Percentiles rank a stretch among this genome's conserved stretches.
These are phyloP conservation scores for Anagrus nilaparvatae DNA, from an alignment of 1,140 invertebrate genomes.

Conservation along the genomic window DNA sequence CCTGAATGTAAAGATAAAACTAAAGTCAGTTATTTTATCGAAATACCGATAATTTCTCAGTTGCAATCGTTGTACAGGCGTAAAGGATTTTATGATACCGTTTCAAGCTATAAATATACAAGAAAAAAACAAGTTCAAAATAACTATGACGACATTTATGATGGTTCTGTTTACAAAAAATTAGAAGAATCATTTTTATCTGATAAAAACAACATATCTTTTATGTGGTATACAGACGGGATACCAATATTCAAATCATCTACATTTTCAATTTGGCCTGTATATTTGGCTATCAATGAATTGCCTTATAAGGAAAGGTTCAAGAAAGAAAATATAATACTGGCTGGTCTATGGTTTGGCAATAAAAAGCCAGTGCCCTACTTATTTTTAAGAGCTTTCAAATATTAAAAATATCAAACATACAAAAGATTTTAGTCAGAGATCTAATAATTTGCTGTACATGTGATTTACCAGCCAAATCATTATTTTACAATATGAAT, in stretches of 20 bases:
- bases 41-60: slow-evolving; percentile 2
- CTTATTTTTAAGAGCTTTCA: not conserved
- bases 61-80: not conserved
- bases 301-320: not conserved
- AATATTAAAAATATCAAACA: not conserved
- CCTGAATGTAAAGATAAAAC: no score
- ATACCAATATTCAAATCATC: not conserved
- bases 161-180: not conserved
- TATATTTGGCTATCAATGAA: slow-evolving; percentile 1
- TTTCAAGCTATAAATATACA: not conserved
- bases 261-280: slow-evolving; percentile 1
- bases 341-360: no score
- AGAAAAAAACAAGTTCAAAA: not conserved
- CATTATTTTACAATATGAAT: slow-evolving; percentile 3
- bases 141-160: slow-evolving; percentile 1
- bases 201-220: not conserved
- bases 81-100: not conserved
- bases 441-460: not conserved
- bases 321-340: not conserved
- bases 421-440: not conserved
- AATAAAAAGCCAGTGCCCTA: not conserved
- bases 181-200: not conserved
- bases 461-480: slow-evolving; percentile 6
- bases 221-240: not conserved
- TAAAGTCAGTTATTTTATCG: no score